A percentile compares a stretch with the other conserved stretches of the same genome.
These are phyloP conservation scores for human (Homo sapiens) DNA, from an alignment of 2,113 vertebrate species.

Conservation along the genomic window GRCh38 chr4:20751501-20752000, in stretches of 20 bases:
- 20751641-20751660: conserved; percentile 37
- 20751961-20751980: not conserved
- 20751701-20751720: not conserved
- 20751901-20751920: not conserved
- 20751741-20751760: not conserved
- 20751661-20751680: not conserved
- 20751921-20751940: not conserved
- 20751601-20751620: conserved; percentile 26
- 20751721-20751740: not conserved
- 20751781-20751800: not conserved
- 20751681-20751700: not conserved
- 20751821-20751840: not conserved
- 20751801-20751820: not conserved
- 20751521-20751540: not conserved
- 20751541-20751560: not conserved
- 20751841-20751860: not conserved
- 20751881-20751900: accelerated
- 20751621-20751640: conserved; percentile 3
- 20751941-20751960: not conserved
- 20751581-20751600: conserved; percentile 31
- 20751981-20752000: not conserved
- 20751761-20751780: not conserved
- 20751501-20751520: not conserved
- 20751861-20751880: not conserved
- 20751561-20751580: conserved; percentile 60